Conservation (phyloP, 2,797 vertebrate species). For the Cottoperca gobio region DNA sequence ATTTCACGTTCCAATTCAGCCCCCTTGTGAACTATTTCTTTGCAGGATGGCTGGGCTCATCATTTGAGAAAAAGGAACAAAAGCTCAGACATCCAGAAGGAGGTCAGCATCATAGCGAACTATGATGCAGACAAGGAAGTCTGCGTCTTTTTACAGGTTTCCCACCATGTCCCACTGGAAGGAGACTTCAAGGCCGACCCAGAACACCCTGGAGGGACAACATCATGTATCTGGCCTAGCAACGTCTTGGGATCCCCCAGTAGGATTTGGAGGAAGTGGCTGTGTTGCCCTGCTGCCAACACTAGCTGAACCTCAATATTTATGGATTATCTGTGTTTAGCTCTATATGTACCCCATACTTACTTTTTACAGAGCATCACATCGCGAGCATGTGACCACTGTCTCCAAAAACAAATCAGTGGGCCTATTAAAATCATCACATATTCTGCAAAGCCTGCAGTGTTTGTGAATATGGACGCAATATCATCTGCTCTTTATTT, state of each 20-base stretch:
- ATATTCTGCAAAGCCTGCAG: background rate
- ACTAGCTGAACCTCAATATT: background rate
- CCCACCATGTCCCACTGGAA: background rate
- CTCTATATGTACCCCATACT: background rate
- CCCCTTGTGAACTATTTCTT: no score
- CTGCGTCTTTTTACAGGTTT: background rate
- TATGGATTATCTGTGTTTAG: background rate
- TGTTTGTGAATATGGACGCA: background rate
- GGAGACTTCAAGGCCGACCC: background rate
- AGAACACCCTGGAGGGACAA: background rate
- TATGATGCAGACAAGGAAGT: no score
- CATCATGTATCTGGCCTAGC: background rate
- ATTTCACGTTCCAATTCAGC: no score
- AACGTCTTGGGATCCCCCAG: no score
- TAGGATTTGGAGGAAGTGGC: background rate
- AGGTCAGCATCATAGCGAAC: no score
- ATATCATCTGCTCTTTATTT: constrained; percentile 18
- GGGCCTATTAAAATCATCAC: background rate
- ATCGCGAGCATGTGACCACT: background rate
- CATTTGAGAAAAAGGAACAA: background rate
- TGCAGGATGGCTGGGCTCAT: background rate
- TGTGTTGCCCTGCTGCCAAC: background rate
- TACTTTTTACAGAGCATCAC: background rate
- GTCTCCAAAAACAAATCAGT: background rate
- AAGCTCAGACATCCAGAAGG: background rate